Conservation (phyloP, 2,113 vertebrate species). For the Oryzias celebensis region DNA sequence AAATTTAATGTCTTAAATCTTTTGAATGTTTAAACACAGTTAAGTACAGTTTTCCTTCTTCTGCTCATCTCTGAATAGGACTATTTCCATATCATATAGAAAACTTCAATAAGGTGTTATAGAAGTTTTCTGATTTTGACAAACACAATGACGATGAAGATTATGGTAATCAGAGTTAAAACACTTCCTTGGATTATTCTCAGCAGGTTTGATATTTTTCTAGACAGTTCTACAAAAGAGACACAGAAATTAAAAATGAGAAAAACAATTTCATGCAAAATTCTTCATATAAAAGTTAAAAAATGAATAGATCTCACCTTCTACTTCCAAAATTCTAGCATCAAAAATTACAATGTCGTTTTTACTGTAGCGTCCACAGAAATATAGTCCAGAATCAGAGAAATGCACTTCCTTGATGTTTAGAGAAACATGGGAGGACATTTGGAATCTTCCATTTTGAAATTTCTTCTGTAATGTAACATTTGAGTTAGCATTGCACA, state of each 20-base stretch:
- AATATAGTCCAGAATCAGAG: constrained; percentile 37
- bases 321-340: constrained; percentile 23
- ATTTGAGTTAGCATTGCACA: accelerated
- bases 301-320: constrained; percentile 20
- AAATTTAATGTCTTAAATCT: no score
- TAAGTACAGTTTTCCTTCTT: no score
- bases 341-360: accelerated
- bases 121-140: background rate
- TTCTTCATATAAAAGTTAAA: no score
- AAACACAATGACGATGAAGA: background rate
- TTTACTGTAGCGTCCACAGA: background rate
- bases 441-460: constrained; percentile 8
- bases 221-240: no score
- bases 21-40: no score
- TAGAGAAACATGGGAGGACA: constrained; percentile 17
- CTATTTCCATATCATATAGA: no score
- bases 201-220: background rate
- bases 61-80: no score
- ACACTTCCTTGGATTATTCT: background rate
- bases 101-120: accelerated
- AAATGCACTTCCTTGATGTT: constrained; percentile 1
- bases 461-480: accelerated
- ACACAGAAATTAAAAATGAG: no score
- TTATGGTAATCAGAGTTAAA: background rate
- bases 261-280: no score